These are phyloP conservation scores for Thamnophis elegans DNA, from an alignment of 2,797 vertebrate species.

Conservation along the genomic window DNA sequence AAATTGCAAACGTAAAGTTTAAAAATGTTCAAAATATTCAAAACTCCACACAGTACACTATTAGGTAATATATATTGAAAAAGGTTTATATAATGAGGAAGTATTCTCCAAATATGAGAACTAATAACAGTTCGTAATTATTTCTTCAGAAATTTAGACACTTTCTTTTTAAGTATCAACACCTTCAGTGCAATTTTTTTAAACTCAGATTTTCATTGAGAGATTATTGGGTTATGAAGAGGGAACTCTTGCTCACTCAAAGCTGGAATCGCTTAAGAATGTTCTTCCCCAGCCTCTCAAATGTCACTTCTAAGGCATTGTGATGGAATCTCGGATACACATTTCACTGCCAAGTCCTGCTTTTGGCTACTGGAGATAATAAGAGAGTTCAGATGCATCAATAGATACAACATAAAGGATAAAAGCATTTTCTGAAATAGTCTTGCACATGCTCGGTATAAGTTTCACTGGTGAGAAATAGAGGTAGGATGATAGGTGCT, in stretches of 20 bases:
- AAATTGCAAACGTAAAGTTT: not conserved
- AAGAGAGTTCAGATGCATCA: conserved; percentile 58
- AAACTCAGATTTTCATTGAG: conserved; percentile 18
- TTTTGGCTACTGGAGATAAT: conserved; percentile 63
- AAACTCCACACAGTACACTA: not conserved
- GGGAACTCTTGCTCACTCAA: not conserved
- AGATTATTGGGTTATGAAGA: conserved; percentile 39
- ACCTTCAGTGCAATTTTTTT: conserved; percentile 23
- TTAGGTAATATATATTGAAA: not conserved
- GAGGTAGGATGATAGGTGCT: conserved; percentile 22
- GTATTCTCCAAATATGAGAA: not conserved
- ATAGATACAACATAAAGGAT: conserved; percentile 33
- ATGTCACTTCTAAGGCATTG: conserved; percentile 66
- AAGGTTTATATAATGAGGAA: not conserved
- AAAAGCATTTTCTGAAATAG: conserved; percentile 29
- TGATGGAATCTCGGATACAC: conserved; percentile 53
- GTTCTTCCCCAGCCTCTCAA: conserved; percentile 65
- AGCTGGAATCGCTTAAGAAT: conserved; percentile 51
- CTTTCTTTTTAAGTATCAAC: not conserved
- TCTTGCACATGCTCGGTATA: conserved; percentile 27
- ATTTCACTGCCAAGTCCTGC: conserved; percentile 54
- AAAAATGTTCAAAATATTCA: not conserved
- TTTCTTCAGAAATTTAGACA: not conserved
- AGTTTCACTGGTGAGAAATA: not conserved
- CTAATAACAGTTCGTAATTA: not conserved